Percentiles rank a stretch among this genome's conserved stretches.
Evolutionary conservation across 2,113 vertebrate genomes (phyloP).

Genomic region (Callipepla californica): DNA sequence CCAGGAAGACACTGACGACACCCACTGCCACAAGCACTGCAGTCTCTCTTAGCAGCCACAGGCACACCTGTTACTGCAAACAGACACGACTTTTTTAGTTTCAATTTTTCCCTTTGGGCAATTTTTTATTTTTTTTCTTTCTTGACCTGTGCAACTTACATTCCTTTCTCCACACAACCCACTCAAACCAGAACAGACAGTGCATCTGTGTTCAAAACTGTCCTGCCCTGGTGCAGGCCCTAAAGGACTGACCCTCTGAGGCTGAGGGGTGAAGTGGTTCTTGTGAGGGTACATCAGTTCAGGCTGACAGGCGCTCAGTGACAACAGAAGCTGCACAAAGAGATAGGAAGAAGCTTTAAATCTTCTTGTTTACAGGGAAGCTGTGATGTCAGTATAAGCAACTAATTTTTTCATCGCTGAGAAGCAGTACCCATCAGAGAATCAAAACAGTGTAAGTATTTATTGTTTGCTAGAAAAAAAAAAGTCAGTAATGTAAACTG

Average conservation of each 20-base stretch:
- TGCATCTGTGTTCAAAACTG: not conserved
- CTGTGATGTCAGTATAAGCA: not conserved
- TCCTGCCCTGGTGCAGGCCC: not conserved
- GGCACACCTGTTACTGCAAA: not conserved
- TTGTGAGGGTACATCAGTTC: not conserved
- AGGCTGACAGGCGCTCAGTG: not conserved
- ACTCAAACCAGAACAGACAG: not conserved
- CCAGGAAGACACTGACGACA: not conserved
- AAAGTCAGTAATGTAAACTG: not conserved
- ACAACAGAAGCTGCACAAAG: not conserved
- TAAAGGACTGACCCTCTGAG: not conserved
- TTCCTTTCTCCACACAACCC: not conserved
- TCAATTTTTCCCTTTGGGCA: not conserved
- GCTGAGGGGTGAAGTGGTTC: not conserved
- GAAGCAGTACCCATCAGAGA: not conserved
- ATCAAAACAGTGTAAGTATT: not conserved
- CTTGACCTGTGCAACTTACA: slow-evolving; percentile 5
- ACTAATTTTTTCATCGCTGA: not conserved
- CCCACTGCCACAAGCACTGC: not conserved
- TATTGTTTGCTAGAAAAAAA: not conserved
- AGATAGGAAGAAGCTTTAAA: not conserved
- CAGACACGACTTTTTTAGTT: not conserved
- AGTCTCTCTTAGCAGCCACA: not conserved
- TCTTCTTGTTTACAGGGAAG: slow-evolving; percentile 37
- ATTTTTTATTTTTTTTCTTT: slow-evolving; percentile 34